Conservation (phyloP, 1,140 invertebrate genomes). For the Tyrophagus putrescentiae region DNA sequence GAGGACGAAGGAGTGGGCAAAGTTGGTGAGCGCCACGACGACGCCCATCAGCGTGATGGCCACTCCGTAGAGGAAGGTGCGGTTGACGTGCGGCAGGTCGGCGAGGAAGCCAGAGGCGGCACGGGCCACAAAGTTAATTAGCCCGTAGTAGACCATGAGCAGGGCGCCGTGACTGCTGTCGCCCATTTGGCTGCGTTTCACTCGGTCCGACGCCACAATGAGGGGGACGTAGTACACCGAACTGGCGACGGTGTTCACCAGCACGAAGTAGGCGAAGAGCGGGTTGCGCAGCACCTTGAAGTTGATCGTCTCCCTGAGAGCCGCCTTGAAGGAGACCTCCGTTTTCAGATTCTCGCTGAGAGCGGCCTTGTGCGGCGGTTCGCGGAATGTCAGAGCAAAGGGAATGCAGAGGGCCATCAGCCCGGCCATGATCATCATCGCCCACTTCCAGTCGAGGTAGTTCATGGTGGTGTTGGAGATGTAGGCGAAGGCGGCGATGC, state of each 20-base stretch:
- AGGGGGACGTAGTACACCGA: conserved; percentile 92
- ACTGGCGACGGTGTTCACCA: conserved; percentile 88
- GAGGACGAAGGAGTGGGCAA: background rate
- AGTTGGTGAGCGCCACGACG: background rate
- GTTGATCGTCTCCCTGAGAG: conserved; percentile 47
- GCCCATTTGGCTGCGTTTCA: conserved; percentile 40
- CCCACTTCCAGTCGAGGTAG: conserved; percentile 27
- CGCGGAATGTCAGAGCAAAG: conserved; percentile 28
- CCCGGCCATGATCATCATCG: conserved; percentile 32
- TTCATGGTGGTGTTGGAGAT: conserved; percentile 26
- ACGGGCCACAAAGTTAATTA: conserved; percentile 39
- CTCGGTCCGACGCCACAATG: conserved; percentile 57
- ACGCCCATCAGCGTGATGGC: background rate
- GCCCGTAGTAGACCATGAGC: conserved; percentile 39
- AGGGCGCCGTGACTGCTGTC: conserved; percentile 31
- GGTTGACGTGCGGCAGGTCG: background rate
- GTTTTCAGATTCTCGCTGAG: background rate
- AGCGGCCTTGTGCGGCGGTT: background rate
- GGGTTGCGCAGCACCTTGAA: conserved; percentile 46
- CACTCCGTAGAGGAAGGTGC: background rate
- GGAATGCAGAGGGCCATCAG: conserved; percentile 30
- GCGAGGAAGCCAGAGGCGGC: conserved; percentile 65
- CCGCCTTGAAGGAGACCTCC: background rate
- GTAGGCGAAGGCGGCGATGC: conserved; percentile 48
- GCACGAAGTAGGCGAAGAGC: conserved; percentile 43